Conservation (phyloP, 2,113 vertebrate genomes). For the Lophochroa leadbeateri region DNA sequence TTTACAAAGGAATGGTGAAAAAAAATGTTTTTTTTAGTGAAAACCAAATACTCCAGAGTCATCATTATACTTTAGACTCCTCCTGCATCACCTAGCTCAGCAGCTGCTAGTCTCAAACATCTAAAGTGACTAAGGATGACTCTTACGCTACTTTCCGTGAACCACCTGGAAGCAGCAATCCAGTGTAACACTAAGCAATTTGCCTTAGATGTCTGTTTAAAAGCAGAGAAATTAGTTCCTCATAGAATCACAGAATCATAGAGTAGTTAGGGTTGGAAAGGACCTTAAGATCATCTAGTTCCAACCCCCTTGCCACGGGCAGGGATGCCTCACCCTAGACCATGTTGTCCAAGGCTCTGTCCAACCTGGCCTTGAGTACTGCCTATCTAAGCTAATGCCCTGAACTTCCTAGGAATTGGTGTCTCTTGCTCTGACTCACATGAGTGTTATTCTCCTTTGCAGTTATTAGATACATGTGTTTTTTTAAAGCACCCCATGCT, state of each 20-base stretch:
- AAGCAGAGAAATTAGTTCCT: not conserved
- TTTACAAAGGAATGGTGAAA: not conserved
- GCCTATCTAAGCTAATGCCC: not conserved
- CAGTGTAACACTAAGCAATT: not conserved
- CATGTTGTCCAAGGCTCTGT: not conserved
- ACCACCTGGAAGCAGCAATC: rapidly evolving
- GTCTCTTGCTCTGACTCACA: not conserved
- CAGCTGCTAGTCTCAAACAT: not conserved
- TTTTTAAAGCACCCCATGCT: not conserved
- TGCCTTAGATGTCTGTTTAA: not conserved
- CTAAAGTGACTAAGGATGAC: not conserved
- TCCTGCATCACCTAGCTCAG: not conserved
- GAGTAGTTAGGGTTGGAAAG: not conserved
- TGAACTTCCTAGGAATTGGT: not conserved
- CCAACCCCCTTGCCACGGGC: not conserved
- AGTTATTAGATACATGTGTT: not conserved
- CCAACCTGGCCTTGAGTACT: not conserved
- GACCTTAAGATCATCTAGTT: not conserved
- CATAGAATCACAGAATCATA: not conserved
- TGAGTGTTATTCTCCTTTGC: not conserved
- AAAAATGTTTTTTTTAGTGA: not conserved
- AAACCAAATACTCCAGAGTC: not conserved
- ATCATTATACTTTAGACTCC: not conserved
- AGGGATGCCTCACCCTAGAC: not conserved
- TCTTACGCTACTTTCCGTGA: not conserved